These are phyloP conservation scores for Aphelenchoides besseyi DNA, from an alignment of 1,140 invertebrate species.

Conservation along the genomic window DNA sequence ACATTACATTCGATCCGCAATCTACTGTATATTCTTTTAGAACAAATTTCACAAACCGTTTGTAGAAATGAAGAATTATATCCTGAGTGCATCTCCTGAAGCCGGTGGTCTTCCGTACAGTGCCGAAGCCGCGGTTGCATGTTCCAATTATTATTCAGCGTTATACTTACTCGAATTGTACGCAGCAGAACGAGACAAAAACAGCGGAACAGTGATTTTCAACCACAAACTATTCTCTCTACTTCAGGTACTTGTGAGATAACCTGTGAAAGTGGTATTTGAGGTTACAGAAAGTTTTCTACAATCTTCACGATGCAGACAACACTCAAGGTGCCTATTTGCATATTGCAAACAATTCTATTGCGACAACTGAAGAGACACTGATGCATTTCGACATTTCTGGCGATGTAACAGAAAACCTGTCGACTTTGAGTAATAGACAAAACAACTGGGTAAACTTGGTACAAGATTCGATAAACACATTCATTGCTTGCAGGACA, in stretches of 20 bases:
- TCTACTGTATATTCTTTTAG: not conserved
- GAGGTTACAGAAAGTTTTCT: not conserved
- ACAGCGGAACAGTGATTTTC: not conserved
- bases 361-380: not conserved
- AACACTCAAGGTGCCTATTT: conserved; percentile 17
- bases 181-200: not conserved
- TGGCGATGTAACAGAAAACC: not conserved
- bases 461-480: not conserved
- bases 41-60: not conserved
- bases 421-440: not conserved
- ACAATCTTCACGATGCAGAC: conserved; percentile 4
- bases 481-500: conserved; percentile 15
- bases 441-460: not conserved
- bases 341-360: not conserved
- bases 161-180: not conserved
- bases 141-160: conserved; percentile 8
- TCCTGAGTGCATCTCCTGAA: not conserved
- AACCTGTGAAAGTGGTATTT: not conserved
- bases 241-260: not conserved
- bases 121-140: not conserved
- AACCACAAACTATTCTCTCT: not conserved
- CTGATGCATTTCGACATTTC: not conserved
- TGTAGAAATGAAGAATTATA: not conserved
- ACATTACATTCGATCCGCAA: not conserved
- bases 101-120: not conserved